These are phyloP conservation scores for Venustaconcha ellipsiformis DNA, from an alignment of 1,140 invertebrate genomes.

Conservation along the genomic window DNA sequence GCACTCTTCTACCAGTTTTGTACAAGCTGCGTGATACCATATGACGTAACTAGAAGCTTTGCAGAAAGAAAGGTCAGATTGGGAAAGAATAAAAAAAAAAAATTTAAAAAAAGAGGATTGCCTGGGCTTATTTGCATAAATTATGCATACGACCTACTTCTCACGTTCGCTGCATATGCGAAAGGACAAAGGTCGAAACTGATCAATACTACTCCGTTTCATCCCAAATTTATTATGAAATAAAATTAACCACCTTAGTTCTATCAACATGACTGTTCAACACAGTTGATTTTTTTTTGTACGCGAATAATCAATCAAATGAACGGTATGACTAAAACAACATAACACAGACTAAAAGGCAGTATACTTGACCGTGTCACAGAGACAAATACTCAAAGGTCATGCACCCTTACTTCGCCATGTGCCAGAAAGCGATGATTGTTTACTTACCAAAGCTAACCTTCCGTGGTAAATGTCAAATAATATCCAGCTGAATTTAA, in stretches of 20 bases:
- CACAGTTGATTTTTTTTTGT: too few species aligned
- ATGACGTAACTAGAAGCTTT: slow-evolving; percentile 14
- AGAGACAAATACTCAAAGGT: slow-evolving; percentile 54
- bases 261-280: too few species aligned
- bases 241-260: too few species aligned
- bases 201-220: neutral
- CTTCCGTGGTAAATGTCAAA: too few species aligned
- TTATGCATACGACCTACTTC: slow-evolving; percentile 58
- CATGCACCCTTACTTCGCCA: slow-evolving; percentile 47
- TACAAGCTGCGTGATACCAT: neutral
- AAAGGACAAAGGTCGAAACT: slow-evolving; percentile 61
- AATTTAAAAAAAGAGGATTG: neutral
- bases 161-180: slow-evolving; percentile 43
- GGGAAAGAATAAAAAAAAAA: neutral
- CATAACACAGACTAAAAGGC: slow-evolving; percentile 1
- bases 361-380: slow-evolving; percentile 45
- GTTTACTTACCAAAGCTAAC: too few species aligned
- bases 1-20: too few species aligned
- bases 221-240: too few species aligned
- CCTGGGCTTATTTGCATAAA: slow-evolving; percentile 60
- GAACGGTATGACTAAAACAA: neutral
- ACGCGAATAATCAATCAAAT: too few species aligned
- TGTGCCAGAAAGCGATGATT: too few species aligned
- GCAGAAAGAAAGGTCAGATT: neutral
- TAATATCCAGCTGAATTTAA: too few species aligned